These are phyloP conservation scores for Pristionchus pacificus DNA, from an alignment of 1,140 invertebrate genomes.

Conservation along the genomic window DNA sequence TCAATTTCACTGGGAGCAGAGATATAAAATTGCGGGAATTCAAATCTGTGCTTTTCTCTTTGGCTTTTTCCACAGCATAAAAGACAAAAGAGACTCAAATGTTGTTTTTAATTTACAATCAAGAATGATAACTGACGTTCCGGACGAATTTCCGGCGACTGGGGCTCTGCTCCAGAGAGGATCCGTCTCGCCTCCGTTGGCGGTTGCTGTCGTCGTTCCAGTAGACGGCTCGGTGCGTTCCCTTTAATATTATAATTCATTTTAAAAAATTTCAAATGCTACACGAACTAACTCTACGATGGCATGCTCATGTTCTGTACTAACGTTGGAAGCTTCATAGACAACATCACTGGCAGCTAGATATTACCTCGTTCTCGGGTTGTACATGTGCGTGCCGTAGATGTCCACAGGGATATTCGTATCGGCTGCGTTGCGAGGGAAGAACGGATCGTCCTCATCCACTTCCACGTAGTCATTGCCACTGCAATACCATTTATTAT, in stretches of 20 bases:
- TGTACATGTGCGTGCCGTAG: constrained; percentile 47
- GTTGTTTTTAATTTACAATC: constrained; percentile 2
- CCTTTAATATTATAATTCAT: constrained; percentile 10
- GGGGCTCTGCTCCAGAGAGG: constrained; percentile 21
- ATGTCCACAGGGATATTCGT: constrained; percentile 43
- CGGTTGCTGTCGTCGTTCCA: constrained; percentile 36
- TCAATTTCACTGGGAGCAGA: constrained; percentile 1
- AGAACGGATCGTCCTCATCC: constrained; percentile 47
- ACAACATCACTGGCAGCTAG: constrained; percentile 17
- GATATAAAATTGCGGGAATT: too few relatives aligned
- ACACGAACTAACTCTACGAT: constrained; percentile 6
- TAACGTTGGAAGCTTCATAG: neutral
- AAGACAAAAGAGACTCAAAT: neutral
- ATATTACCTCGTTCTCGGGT: constrained; percentile 40
- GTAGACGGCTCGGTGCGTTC: constrained; percentile 36
- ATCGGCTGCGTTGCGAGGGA: constrained; percentile 37
- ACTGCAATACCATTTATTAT: constrained; percentile 24
- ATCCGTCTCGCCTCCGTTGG: constrained; percentile 12
- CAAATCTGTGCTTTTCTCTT: too few relatives aligned
- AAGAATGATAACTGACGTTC: neutral
- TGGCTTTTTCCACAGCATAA: constrained; percentile 9
- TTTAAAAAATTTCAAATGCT: neutral
- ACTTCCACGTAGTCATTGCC: constrained; percentile 44
- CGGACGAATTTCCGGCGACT: neutral
- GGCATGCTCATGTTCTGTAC: constrained; percentile 1